Evolutionary conservation across 2,888 invertebrate species (phyloP).

Genomic region (Dryadula phaetusa): DNA sequence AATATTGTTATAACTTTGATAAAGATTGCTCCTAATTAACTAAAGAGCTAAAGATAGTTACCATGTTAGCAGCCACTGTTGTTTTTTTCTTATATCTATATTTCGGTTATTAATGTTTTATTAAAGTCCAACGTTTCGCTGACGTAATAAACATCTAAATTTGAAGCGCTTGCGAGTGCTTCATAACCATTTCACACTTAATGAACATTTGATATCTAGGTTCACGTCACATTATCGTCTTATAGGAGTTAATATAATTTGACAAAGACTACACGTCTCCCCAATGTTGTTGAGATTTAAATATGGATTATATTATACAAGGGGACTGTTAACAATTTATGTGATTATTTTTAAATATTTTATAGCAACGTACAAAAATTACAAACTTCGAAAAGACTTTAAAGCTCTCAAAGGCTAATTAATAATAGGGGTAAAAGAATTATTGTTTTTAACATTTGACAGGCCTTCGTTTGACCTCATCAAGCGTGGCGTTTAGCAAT

Average conservation of each 20-base stretch:
- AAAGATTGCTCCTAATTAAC: too few relatives aligned
- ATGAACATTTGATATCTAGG: constrained; percentile 15
- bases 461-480: too few relatives aligned
- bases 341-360: not conserved
- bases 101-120: not conserved
- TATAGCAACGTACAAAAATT: too few relatives aligned
- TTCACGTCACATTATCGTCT: constrained; percentile 6
- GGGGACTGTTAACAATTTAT: not conserved
- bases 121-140: not conserved
- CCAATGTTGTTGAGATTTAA: not conserved
- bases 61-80: too few relatives aligned
- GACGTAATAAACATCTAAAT: constrained; percentile 1
- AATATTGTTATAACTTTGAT: too few relatives aligned
- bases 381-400: too few relatives aligned
- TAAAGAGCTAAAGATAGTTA: too few relatives aligned
- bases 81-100: not conserved
- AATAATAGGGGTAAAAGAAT: too few relatives aligned
- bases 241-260: not conserved
- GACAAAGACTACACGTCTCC: not conserved
- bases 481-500: too few relatives aligned
- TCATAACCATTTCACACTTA: constrained; percentile 16
- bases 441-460: too few relatives aligned
- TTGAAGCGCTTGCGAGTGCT: not conserved
- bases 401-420: too few relatives aligned
- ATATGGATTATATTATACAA: not conserved